Conservation (phyloP, 1,140 invertebrate genomes). For the Drosophila pectinifera region DNA sequence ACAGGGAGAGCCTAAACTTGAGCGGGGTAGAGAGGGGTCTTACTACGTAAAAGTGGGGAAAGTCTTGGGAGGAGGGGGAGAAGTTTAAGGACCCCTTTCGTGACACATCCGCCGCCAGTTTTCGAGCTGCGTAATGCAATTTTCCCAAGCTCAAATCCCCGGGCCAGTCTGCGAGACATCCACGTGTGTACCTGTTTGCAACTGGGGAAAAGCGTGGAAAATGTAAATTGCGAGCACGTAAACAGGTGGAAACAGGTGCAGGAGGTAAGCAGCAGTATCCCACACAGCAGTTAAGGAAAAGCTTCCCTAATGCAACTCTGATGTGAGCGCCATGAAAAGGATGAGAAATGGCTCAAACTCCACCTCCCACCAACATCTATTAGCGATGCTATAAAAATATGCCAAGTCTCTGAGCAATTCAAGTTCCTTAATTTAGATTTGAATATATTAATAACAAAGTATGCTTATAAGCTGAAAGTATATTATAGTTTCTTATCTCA, state of each 20-base stretch:
- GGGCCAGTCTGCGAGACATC: conserved; percentile 11
- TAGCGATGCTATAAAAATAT: not conserved
- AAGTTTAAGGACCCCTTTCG: conserved; percentile 12
- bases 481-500: not conserved
- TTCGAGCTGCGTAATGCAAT: conserved; percentile 59
- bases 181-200: conserved; percentile 8
- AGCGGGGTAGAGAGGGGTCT: not conserved
- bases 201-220: conserved; percentile 15
- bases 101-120: conserved; percentile 54
- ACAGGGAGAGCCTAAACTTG: not conserved
- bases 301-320: conserved; percentile 29
- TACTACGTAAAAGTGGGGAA: not conserved
- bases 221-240: conserved; percentile 70
- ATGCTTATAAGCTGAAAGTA: not conserved
- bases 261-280: conserved; percentile 8
- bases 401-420: not conserved
- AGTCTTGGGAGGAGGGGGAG: not conserved
- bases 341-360: not conserved
- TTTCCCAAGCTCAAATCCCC: conserved; percentile 50
- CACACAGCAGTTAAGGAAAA: conserved; percentile 22
- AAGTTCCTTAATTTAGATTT: not conserved
- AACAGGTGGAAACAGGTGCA: conserved; percentile 56
- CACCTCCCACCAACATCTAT: not conserved
- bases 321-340: conserved; percentile 10
- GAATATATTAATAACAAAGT: not conserved